Evolutionary conservation across 2,797 vertebrate genomes (phyloP).

Genomic region (Melanogrammus aeglefinus): DNA sequence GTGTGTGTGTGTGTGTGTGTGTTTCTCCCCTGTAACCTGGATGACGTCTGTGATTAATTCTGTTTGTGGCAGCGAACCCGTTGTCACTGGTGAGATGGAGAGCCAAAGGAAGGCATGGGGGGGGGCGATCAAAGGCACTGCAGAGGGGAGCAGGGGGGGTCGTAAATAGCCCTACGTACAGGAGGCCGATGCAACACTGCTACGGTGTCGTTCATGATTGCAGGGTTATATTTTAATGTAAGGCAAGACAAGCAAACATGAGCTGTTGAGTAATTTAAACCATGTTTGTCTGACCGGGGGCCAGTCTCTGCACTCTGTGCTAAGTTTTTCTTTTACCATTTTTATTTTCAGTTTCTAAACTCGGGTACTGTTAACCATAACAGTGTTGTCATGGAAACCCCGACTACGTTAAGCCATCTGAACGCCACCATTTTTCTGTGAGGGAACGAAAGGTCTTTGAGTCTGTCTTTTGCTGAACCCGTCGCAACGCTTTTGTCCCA

Average conservation of each 20-base stretch:
- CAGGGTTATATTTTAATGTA: constrained; percentile 69
- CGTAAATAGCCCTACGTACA: constrained; percentile 28
- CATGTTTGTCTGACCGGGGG: constrained; percentile 71
- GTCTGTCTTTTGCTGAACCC: background rate
- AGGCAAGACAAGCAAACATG: constrained; percentile 76
- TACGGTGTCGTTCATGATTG: constrained; percentile 53
- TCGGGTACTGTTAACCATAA: constrained; percentile 84
- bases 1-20: constrained; percentile 25
- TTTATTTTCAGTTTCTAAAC: constrained; percentile 48
- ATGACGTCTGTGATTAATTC: constrained; percentile 60
- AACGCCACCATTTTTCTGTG: constrained; percentile 31
- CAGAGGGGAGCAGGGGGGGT: background rate
- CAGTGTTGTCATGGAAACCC: constrained; percentile 78
- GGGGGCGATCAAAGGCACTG: constrained; percentile 15
- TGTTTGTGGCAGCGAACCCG: constrained; percentile 51
- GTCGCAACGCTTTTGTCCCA: background rate
- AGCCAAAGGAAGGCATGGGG: constrained; percentile 13
- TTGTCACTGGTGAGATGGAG: constrained; percentile 48
- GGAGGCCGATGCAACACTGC: constrained; percentile 52
- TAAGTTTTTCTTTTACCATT: background rate
- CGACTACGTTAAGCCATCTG: constrained; percentile 52
- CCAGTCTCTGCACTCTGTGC: constrained; percentile 68
- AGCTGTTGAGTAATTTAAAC: constrained; percentile 77
- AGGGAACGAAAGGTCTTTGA: background rate
- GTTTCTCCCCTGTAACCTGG: constrained; percentile 30